Conservation (phyloP, 2,797 vertebrate species). For the Anisognathus igniventris region DNA sequence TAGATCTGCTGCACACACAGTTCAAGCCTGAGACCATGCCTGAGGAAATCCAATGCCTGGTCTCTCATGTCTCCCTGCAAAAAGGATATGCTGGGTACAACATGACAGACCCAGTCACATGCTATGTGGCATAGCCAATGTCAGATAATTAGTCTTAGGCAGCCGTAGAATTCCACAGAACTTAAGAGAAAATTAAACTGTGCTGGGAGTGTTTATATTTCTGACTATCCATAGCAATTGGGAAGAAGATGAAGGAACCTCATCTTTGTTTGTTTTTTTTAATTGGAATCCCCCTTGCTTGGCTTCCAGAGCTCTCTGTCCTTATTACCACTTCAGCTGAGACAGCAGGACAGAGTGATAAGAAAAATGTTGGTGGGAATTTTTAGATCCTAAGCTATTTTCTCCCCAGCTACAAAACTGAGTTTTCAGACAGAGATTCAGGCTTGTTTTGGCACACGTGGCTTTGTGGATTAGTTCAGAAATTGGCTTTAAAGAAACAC, state of each 20-base stretch:
- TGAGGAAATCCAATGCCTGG: fast-evolving
- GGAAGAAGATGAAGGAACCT: conserved; percentile 16
- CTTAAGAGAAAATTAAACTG: not conserved
- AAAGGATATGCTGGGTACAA: not conserved
- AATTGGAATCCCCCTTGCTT: not conserved
- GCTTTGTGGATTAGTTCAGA: not conserved
- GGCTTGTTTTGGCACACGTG: not conserved
- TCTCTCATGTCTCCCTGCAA: not conserved
- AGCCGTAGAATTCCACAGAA: not conserved
- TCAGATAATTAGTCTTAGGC: not conserved
- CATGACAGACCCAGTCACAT: fast-evolving
- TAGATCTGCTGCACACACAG: not conserved
- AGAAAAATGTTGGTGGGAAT: not conserved
- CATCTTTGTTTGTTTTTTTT: not conserved
- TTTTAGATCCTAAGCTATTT: not conserved
- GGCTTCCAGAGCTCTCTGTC: not conserved
- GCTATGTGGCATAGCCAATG: not conserved
- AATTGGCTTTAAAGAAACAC: not conserved
- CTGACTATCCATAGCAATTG: not conserved
- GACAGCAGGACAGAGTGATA: not conserved
- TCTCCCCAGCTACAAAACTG: not conserved
- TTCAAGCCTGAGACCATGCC: not conserved
- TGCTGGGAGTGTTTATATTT: not conserved
- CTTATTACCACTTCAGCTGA: not conserved
- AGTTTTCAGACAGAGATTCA: not conserved